Conservation (phyloP, 2,113 vertebrate genomes). For the Chrysemys picta region DNA sequence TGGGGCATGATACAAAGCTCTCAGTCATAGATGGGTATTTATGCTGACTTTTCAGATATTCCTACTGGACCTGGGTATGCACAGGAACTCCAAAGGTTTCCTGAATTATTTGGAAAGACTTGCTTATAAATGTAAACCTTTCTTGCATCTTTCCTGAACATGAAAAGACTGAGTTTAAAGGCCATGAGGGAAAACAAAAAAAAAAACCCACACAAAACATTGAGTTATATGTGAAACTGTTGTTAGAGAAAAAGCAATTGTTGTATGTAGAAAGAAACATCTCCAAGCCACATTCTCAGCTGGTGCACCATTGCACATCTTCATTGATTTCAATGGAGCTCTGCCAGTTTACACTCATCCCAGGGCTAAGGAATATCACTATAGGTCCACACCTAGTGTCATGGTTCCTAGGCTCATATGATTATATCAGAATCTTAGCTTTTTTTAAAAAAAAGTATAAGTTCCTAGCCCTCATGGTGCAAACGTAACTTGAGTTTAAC, state of each 20-base stretch:
- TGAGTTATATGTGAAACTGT: not conserved
- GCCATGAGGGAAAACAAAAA: not conserved
- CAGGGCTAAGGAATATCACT: not conserved
- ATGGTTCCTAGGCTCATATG: not conserved
- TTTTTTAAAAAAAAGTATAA: not conserved
- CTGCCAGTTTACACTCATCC: not conserved
- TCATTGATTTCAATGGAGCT: not conserved
- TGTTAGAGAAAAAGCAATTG: not conserved
- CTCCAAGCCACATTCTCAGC: not conserved
- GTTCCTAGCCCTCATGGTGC: not conserved
- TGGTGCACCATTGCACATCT: not conserved
- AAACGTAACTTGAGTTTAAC: not conserved
- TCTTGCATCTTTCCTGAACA: conserved; percentile 2
- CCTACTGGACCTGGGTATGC: not conserved
- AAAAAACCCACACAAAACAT: not conserved
- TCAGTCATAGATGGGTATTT: not conserved
- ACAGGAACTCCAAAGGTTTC: not conserved
- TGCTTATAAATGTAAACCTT: conserved; percentile 20
- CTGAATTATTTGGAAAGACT: conserved; percentile 17
- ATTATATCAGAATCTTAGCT: not conserved
- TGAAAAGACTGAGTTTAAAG: not conserved
- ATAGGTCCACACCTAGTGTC: not conserved
- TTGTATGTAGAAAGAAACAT: not conserved
- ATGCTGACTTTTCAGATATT: conserved; percentile 14
- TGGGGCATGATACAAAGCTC: not conserved